phyloP scores from a whole-genome alignment of 2,113 vertebrate species.

The Oryzias celebensis region DNA sequence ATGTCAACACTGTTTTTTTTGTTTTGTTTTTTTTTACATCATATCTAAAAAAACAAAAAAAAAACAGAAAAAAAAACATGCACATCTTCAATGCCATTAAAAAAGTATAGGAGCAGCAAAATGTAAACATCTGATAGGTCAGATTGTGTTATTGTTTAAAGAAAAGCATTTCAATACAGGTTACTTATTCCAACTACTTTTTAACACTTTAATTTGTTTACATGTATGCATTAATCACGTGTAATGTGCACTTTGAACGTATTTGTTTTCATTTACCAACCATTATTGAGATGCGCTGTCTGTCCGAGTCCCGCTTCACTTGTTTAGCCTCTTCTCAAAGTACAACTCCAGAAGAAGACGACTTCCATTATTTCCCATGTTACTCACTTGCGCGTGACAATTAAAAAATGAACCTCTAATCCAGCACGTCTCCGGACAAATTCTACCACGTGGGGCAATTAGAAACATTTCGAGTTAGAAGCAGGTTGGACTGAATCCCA shows the following conservation, averaged over 20 bases:
- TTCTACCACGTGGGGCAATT: slow-evolving; percentile 3
- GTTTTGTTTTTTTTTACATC: no score
- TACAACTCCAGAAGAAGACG: slow-evolving; percentile 22
- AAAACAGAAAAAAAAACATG: no score
- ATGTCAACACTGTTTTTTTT: not conserved
- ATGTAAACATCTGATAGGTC: no score
- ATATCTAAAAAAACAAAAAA: no score
- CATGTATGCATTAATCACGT: no score
- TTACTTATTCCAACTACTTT: no score
- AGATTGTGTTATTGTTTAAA: no score
- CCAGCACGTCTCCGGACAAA: not conserved
- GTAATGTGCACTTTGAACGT: no score
- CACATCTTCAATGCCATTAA: no score
- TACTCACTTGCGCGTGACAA: slow-evolving; percentile 10
- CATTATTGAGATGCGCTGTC: slow-evolving; percentile 41
- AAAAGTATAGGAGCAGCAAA: no score
- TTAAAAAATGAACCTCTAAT: not conserved
- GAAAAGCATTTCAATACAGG: no score
- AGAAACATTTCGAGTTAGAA: slow-evolving; percentile 34
- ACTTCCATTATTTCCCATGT: slow-evolving; percentile 43
- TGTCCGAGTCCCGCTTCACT: slow-evolving; percentile 43
- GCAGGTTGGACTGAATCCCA: slow-evolving; percentile 12
- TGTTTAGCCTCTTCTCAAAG: slow-evolving; percentile 36
- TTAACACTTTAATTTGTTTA: no score
- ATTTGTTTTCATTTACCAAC: slow-evolving; percentile 30